Percentiles rank a stretch among this genome's conserved stretches.
phyloP scores from a whole-genome alignment of 2,888 invertebrate genomes.

The Plusia festucae region DNA sequence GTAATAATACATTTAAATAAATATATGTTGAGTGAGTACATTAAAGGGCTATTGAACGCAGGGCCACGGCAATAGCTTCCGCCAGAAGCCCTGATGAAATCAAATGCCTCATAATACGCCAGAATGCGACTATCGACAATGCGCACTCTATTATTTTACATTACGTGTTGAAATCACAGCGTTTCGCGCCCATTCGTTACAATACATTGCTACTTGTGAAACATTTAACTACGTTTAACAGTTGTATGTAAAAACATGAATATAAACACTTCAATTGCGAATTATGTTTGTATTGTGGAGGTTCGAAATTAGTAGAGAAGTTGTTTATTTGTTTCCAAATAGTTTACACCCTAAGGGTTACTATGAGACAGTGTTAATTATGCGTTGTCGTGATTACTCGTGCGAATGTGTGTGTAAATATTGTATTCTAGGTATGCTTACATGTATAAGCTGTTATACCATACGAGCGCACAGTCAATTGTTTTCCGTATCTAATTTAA shows the following conservation, averaged over 20 bases:
- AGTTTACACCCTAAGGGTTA: background rate
- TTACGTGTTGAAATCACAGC: constrained; percentile 56
- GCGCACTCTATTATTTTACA: constrained; percentile 52
- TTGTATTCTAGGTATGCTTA: background rate
- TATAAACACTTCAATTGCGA: constrained; percentile 42
- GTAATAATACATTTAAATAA: constrained; percentile 27
- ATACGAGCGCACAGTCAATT: background rate
- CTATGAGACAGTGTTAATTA: background rate
- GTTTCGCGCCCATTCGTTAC: constrained; percentile 49
- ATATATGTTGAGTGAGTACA: constrained; percentile 42
- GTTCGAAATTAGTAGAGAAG: constrained; percentile 23
- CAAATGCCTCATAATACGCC: constrained; percentile 49
- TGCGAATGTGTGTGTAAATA: background rate
- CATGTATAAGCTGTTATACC: background rate
- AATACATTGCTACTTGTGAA: constrained; percentile 40
- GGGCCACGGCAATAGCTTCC: constrained; percentile 59
- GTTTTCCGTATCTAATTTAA: background rate
- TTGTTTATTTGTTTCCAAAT: constrained; percentile 5
- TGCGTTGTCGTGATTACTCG: background rate
- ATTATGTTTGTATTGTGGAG: constrained; percentile 47
- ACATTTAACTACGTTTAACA: constrained; percentile 29
- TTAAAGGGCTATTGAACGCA: constrained; percentile 41
- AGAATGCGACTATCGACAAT: constrained; percentile 62
- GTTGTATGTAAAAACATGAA: constrained; percentile 46
- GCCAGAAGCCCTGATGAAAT: constrained; percentile 57